Conservation (phyloP, 2,888 invertebrate species). For the Sthenelais limicola region DNA sequence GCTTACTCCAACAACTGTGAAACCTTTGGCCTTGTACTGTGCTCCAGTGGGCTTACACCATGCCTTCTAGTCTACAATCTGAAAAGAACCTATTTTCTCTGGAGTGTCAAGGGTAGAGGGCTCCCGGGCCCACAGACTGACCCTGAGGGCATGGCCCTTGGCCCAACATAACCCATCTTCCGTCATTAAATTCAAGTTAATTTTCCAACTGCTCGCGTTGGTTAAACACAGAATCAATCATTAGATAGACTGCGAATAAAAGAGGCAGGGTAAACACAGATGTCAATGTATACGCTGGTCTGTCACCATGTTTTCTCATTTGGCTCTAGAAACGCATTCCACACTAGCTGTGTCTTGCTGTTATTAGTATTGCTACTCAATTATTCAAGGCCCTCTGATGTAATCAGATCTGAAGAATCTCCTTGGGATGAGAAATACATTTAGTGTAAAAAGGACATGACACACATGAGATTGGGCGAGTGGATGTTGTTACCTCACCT, state of each 20-base stretch:
- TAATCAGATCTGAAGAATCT: too few species aligned
- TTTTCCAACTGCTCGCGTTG: not conserved
- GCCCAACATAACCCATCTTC: not conserved
- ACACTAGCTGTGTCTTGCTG: too few species aligned
- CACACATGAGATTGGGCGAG: too few species aligned
- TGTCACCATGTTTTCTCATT: too few species aligned
- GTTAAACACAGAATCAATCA: slow-evolving; percentile 17
- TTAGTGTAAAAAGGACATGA: too few species aligned
- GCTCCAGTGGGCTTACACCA: slow-evolving; percentile 1
- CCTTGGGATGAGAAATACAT: too few species aligned
- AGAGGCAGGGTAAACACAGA: slow-evolving; percentile 30
- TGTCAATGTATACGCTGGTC: too few species aligned
- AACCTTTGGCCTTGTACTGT: slow-evolving; percentile 19
- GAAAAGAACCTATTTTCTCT: slow-evolving; percentile 23
- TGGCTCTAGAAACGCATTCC: too few species aligned
- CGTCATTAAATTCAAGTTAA: not conserved
- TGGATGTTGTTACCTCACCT: too few species aligned
- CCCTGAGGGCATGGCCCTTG: slow-evolving; percentile 24
- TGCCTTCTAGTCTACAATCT: not conserved
- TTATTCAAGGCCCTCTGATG: too few species aligned
- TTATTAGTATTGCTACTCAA: too few species aligned
- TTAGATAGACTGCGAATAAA: not conserved
- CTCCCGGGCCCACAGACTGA: not conserved
- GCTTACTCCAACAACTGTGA: not conserved
- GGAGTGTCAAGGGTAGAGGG: slow-evolving; percentile 4